A percentile compares a stretch with the other conserved stretches of the same genome.
These are phyloP conservation scores for Rhyacophila evoluta DNA, from an alignment of 2,888 invertebrate species.

Conservation along the genomic window DNA sequence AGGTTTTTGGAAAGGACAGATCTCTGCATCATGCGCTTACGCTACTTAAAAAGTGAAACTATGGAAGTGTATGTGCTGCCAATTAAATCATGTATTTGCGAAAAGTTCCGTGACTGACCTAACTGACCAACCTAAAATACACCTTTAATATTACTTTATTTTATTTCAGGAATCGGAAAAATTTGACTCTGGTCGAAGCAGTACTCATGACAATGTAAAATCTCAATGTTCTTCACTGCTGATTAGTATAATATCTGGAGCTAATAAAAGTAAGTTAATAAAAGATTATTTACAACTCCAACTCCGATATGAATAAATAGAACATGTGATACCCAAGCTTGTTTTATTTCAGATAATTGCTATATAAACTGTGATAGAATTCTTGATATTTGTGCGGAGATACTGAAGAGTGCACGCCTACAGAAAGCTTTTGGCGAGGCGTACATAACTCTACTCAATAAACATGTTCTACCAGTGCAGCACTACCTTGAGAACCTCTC, in stretches of 20 bases:
- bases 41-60: too few relatives aligned
- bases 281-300: too few relatives aligned
- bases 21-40: too few relatives aligned
- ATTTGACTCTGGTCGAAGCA: conserved; percentile 58
- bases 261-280: conserved; percentile 64
- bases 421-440: conserved; percentile 64
- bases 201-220: conserved; percentile 60
- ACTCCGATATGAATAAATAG: background rate
- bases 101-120: too few relatives aligned
- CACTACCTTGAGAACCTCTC: conserved; percentile 68
- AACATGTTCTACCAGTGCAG: conserved; percentile 68
- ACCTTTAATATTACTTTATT: too few relatives aligned
- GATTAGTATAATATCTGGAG: conserved; percentile 63
- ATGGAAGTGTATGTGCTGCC: too few relatives aligned
- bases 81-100: too few relatives aligned
- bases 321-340: too few relatives aligned
- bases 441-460: conserved; percentile 70
- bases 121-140: too few relatives aligned
- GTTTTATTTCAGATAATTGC: conserved; percentile 57
- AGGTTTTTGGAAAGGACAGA: too few relatives aligned
- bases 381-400: conserved; percentile 61
- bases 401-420: conserved; percentile 62
- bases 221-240: conserved; percentile 63
- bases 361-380: conserved; percentile 64
- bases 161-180: conserved; percentile 69